Base-by-base conservation (phyloP, 2,888 invertebrate species). In the Rhagonycha lutea region DNA sequence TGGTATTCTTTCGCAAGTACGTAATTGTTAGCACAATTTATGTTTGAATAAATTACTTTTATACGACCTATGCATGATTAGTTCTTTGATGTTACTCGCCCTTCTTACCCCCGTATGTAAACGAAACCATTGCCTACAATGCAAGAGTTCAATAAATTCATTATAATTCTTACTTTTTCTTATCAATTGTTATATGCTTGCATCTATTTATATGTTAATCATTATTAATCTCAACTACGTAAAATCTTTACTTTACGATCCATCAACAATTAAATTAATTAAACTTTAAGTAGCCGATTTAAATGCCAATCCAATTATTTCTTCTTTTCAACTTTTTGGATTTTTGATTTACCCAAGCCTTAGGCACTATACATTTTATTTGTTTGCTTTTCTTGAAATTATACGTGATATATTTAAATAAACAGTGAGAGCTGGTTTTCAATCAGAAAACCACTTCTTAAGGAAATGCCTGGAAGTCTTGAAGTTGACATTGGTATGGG, bases 21-120 rank as follows among this genome's bases (percentile, higher is more conserved):
- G 63, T 76, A 76, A 76, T 76, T 71, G 76, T 76, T 73, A 68
- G 63, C 62, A 69, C 70, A 76, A 74, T 76, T 76, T 76, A 76
- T 74, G 76, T 69, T 71, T 73, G 73, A 73, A 76, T 76, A 76
- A 76, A 76, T 76, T 76, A 76, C 63, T 28, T 26, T 70, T 75
- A 69, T 73, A 69, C 68, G 73, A 68, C 61, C 71, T 32, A 32
- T 68, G 28, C 70, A 61, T 70, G 72, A 72, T 72, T 68, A 23
- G 63, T 72, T 72, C 71, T 63, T 68, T 75, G 47, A 69, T 67
- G 10, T 68, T 65, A 24, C 28, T 69, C 69, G 14, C 14, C 69
- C 32, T 61, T 60, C 61, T 28, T n/a, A 29, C 68, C 61, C 70
- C 11, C 24, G 47, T 67, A 60, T 72, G 71, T 70, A 70, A 70